A percentile compares a stretch with the other conserved stretches of the same genome.
Conservation (phyloP, 2,797 vertebrate species). For the Crax fasciolata region DNA sequence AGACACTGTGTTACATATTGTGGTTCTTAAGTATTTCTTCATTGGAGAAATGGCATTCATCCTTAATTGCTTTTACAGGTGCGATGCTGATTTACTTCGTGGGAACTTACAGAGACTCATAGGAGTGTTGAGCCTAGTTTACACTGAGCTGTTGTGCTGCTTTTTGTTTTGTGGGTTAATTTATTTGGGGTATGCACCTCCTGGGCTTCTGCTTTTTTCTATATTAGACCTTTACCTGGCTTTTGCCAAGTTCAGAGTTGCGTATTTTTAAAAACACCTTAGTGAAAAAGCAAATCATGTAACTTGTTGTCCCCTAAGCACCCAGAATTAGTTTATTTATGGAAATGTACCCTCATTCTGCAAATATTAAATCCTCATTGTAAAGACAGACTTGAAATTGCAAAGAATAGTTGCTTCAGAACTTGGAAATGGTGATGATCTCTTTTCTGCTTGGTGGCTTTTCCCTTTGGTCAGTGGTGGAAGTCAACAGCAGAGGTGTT, state of each 20-base stretch:
- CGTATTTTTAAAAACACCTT: constrained; percentile 12
- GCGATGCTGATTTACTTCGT: neutral
- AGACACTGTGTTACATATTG: neutral
- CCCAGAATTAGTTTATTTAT: neutral
- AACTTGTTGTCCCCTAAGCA: constrained; percentile 4
- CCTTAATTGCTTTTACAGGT: neutral
- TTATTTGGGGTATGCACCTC: neutral
- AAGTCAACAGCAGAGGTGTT: neutral
- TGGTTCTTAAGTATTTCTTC: neutral
- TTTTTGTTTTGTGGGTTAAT: neutral
- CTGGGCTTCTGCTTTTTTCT: neutral
- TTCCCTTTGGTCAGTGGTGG: neutral
- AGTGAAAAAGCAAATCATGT: constrained; percentile 25
- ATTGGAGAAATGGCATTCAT: neutral
- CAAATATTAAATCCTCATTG: constrained; percentile 14
- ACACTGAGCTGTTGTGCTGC: neutral
- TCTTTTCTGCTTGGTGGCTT: neutral
- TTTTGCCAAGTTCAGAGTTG: neutral
- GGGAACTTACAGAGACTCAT: neutral
- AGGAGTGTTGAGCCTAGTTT: neutral
- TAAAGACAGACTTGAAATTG: neutral
- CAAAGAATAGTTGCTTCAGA: neutral
- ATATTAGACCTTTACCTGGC: neutral
- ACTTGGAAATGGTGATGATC: neutral
- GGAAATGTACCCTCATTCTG: constrained; percentile 4